Evolutionary conservation across 2,113 vertebrate species (phyloP).

Genomic region (Plotosus lineatus): DNA sequence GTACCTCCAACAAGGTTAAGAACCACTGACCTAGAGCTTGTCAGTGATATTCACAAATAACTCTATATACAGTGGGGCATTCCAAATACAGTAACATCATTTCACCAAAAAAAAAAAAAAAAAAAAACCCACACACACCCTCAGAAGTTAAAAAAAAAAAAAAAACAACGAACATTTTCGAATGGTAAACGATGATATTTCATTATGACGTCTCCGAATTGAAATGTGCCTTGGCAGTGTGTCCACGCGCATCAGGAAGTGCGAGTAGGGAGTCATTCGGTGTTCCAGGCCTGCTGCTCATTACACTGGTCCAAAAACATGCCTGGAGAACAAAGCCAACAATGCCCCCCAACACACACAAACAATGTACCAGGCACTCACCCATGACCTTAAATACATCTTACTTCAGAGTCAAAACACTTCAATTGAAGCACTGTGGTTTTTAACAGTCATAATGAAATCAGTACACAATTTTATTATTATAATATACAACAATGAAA

Average conservation of each 20-base stretch:
- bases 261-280: conserved; percentile 34
- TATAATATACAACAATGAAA: accelerated
- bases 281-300: conserved; percentile 54
- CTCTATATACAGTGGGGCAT: neutral
- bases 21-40: neutral
- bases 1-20: too few species aligned
- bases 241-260: conserved; percentile 34
- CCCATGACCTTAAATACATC: neutral
- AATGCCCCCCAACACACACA: neutral
- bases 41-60: neutral
- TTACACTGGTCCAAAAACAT: conserved; percentile 63
- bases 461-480: neutral
- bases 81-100: neutral
- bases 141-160: too few species aligned
- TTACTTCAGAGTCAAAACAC: neutral
- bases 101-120: neutral
- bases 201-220: neutral
- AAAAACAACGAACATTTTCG: neutral
- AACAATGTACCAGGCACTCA: conserved; percentile 1
- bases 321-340: conserved; percentile 52
- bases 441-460: neutral
- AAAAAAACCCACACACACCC: too few species aligned
- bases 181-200: neutral
- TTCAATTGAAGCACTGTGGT: neutral
- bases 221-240: conserved; percentile 10